Evolutionary conservation across 1,140 invertebrate species (phyloP), one percentile per base, ranked within the genome.

Genomic region (Caenorhabditis inopinata): DNA sequence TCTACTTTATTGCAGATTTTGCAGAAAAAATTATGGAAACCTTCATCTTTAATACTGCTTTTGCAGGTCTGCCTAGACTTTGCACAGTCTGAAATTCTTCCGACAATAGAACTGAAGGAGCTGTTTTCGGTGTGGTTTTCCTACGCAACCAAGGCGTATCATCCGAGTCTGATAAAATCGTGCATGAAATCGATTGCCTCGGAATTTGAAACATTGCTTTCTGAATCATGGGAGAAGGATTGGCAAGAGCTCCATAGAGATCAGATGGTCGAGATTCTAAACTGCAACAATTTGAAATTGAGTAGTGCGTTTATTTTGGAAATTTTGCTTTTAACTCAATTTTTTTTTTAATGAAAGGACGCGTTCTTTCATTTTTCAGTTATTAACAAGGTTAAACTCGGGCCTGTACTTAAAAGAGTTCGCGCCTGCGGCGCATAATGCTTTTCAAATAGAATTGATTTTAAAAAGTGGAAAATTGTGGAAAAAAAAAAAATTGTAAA

Each of bases 61-160:
- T 38, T 32, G 27, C 46, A 27, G 84, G 86, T 87, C 27, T 90
- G 90, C 83, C 86, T 90, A 21, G 87, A 89, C 73, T 90, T 90
- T 85, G 89, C 90, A 9, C 85, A 89, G 25, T 85, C 84, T 18
- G 88, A 88, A 76, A 89, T 90, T 62, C 87, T 90, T 29, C 89
- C 89, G 12, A 87, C 88, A 74, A 83, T 90, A 3, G 86, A 88
- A 53, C 85, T 90, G 21, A 90, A 90, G 78, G 89, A 90, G 75
- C 85, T 90, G 21, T 90, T 90, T 79, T 89, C 90, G 80, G 85
- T 89, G 1, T 90, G 90, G 90, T 90, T 90, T 83, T 89, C 89
- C 73, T 90, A 90, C 76, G 87, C 89, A 25, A 90, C 89, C n/a
- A 90, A 89, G 74, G 89, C 89, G 25, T 89, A 87, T 79, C 90